Evolutionary conservation across 37 sponge, comb jelly and placozoan species (phyloP), one percentile per base, ranked within the genome.

Genomic region (Chondrilla cf. caribensis): DNA sequence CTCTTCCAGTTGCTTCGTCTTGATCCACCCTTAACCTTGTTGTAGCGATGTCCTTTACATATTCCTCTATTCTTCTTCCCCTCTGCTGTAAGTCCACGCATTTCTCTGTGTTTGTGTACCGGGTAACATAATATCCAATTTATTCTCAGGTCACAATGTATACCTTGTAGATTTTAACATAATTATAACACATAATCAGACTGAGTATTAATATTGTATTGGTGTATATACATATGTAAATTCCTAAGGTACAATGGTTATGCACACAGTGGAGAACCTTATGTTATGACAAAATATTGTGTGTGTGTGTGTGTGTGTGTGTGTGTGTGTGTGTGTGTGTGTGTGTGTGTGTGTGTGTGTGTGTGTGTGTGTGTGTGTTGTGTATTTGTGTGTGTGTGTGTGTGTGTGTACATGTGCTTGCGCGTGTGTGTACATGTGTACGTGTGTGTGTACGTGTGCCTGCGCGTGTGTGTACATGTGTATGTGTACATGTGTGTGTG

Each of bases 51-150:
- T 68, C 99, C 96, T 82, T 95, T 96, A 14, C 92, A 91, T 26
- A 98, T 66, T 22, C 99, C 99, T 21, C 99, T 78, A 85, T 98
- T 96, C 83, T 98, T 91, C 29, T 89, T 70, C 5, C 99, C 99
- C 21, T 87, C 93, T 17, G 96, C 75, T 24, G 99, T 98, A 18
- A 98, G 88, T 14, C 96, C 99, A 18, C 99, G 75, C 28, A 98
- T 73, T 70, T 98, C 99, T 0, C 99, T 82, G 75, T 98, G 99
- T 59, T 96, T 94, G 78, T 96, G 96, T 26, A 95, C 98, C 0
- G 98, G 72, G 8, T 86, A 88, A 51, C 89, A 90, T n/a, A n/a
- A n/a, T 14, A 98, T 86, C 99, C 99, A 98, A 83, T 98, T 95
- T 67, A 94, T 93, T 38, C 96, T 60, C 14, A 95, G 86, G 66